Base-by-base conservation (phyloP, 1,140 invertebrate species). In the Colletes latitarsis region DNA sequence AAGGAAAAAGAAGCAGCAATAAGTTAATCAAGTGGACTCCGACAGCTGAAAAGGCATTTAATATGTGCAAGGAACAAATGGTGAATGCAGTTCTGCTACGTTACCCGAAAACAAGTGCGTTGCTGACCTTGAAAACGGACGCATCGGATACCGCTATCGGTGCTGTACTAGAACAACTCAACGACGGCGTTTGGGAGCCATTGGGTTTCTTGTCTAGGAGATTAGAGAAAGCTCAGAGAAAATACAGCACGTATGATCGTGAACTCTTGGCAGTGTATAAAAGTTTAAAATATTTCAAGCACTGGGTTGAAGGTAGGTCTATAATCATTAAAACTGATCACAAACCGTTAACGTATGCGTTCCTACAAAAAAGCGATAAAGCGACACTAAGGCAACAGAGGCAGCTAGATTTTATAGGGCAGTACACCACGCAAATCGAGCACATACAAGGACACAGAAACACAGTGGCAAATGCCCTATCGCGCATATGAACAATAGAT, bases 191-290 rank as follows among this genome's bases (percentile, higher is more conserved):
- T 0, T 43, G 62, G 30, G 17, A 69, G 10, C 68, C 76, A 9
- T 9, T 71, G 12, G 68, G 57, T 15, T 78, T 78, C 19, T 78
- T 78, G n/a, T 70, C 76, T 0, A 70, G 66, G 0, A 78, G 63
- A 15, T 10, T 71, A 3, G 49, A 41, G 9, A 30, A 12, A 12
- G 43, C 67, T 6, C 39, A 78, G 5, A 10, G 3, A 0, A 64
- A 14, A 8, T 71, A 78, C 39, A 76, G 63, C 41, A 41, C 53
- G 14, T 76, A 64, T 8, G 73, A 67, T 46, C 0, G 73, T 3
- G 73, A 67, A 43, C 17, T 76, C 4, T 14, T 76, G 14, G 53
- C 73, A 6, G 21, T 58, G 0, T 76, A 76, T 19, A 19, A 57
- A 46, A 15, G 21, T 4, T 9, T 76, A 0, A 66, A 57, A 21